Percentiles rank a stretch among this genome's conserved stretches.
Conservation (phyloP, 2,888 invertebrate genomes). For the Lycocerus yunnanus region DNA sequence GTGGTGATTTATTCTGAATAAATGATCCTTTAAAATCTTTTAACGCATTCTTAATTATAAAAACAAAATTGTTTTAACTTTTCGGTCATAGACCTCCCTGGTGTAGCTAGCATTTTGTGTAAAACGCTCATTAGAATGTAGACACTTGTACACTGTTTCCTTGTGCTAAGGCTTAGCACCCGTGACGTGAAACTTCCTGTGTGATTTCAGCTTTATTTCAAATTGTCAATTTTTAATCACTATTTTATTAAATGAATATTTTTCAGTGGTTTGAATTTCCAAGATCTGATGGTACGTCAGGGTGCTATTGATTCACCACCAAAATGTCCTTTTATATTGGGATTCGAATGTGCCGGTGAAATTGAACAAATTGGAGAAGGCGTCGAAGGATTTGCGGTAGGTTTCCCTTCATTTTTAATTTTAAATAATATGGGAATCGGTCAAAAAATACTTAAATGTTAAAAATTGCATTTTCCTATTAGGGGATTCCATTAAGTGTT, state of each 20-base stretch:
- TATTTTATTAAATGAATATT: constrained; percentile 34
- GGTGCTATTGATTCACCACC: constrained; percentile 85
- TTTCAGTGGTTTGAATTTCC: constrained; percentile 86
- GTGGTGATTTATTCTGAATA: background rate
- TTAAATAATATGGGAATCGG: background rate
- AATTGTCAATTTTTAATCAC: background rate
- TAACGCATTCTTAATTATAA: background rate
- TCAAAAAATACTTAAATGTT: background rate
- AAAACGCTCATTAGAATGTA: background rate
- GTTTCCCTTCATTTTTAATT: constrained; percentile 31
- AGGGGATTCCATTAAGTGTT: background rate
- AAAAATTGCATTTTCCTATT: background rate
- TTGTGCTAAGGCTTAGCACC: background rate
- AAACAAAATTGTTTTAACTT: background rate
- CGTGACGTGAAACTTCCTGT: background rate
- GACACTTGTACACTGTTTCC: background rate
- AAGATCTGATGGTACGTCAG: constrained; percentile 86
- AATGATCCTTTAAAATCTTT: background rate
- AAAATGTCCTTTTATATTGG: constrained; percentile 88
- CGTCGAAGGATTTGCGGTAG: constrained; percentile 77
- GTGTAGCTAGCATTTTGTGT: background rate
- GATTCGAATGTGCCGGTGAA: constrained; percentile 87
- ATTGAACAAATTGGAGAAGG: constrained; percentile 79
- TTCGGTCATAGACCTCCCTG: background rate
- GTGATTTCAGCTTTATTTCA: background rate